These are phyloP conservation scores for Halcyon smyrnensis DNA, from an alignment of 2,797 vertebrate species.

Conservation along the genomic window DNA sequence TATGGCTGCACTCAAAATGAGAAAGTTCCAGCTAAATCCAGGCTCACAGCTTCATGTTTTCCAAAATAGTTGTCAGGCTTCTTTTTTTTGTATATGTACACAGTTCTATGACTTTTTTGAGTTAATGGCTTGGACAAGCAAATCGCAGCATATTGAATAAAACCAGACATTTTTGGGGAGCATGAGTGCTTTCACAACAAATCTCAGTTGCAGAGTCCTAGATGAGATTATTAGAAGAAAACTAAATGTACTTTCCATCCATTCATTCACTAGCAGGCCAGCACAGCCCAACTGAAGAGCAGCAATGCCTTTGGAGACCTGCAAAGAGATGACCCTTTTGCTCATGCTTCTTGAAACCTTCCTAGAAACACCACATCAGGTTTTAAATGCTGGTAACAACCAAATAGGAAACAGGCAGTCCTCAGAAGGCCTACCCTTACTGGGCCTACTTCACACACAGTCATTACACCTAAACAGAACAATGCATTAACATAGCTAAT, in stretches of 20 bases:
- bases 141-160: not conserved
- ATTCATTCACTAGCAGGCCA: not conserved
- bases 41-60: not conserved
- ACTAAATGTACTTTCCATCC: not conserved
- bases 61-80: not conserved
- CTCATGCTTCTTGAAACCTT: not conserved
- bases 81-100: rapidly evolving
- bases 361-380: not conserved
- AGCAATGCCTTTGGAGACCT: not conserved
- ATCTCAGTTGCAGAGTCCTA: not conserved
- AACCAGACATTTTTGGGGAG: not conserved
- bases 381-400: not conserved
- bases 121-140: not conserved
- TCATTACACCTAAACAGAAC: not conserved
- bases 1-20: not conserved
- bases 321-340: not conserved
- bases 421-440: not conserved
- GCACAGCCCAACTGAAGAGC: not conserved
- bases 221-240: not conserved
- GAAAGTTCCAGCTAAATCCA: not conserved
- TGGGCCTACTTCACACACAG: not conserved
- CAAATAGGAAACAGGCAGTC: not conserved
- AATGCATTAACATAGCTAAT: not conserved
- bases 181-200: not conserved
- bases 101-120: not conserved